Conservation (phyloP, 2,888 invertebrate genomes). For the Clanis bilineata region DNA sequence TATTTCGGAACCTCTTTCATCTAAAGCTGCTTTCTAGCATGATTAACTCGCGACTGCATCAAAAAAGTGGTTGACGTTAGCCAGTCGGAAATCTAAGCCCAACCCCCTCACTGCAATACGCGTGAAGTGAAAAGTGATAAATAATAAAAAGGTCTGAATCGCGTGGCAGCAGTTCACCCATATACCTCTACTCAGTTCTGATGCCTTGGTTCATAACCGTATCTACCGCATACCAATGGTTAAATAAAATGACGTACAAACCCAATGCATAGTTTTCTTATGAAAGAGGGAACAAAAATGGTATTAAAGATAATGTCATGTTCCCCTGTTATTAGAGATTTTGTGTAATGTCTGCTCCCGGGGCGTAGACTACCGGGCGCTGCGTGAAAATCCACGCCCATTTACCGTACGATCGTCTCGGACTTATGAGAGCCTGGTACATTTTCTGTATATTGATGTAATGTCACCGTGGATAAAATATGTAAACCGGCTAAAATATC, state of each 20-base stretch:
- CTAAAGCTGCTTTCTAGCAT: too few species aligned
- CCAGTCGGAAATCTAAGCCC: too few species aligned
- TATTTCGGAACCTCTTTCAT: too few species aligned
- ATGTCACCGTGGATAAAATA: too few species aligned
- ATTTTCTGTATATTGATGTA: slow-evolving; percentile 12
- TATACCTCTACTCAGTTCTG: not conserved
- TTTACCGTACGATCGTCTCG: slow-evolving; percentile 34
- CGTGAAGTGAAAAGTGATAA: too few species aligned
- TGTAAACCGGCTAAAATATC: too few species aligned
- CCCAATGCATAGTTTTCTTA: not conserved
- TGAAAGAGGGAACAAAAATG: slow-evolving; percentile 3
- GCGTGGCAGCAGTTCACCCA: too few species aligned
- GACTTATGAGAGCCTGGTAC: slow-evolving; percentile 33
- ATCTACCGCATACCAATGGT: too few species aligned
- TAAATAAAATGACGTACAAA: not conserved
- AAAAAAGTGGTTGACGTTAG: too few species aligned
- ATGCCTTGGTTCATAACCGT: not conserved
- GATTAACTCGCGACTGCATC: too few species aligned
- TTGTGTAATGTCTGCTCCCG: slow-evolving; percentile 18
- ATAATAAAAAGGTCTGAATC: too few species aligned
- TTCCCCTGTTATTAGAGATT: slow-evolving; percentile 12
- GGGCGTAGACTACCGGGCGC: slow-evolving; percentile 34
- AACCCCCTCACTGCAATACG: too few species aligned
- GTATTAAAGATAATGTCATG: slow-evolving; percentile 11
- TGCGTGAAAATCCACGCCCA: slow-evolving; percentile 42